Base-by-base conservation (phyloP, 2,797 vertebrate species). In the Neosalanx taihuensis region DNA sequence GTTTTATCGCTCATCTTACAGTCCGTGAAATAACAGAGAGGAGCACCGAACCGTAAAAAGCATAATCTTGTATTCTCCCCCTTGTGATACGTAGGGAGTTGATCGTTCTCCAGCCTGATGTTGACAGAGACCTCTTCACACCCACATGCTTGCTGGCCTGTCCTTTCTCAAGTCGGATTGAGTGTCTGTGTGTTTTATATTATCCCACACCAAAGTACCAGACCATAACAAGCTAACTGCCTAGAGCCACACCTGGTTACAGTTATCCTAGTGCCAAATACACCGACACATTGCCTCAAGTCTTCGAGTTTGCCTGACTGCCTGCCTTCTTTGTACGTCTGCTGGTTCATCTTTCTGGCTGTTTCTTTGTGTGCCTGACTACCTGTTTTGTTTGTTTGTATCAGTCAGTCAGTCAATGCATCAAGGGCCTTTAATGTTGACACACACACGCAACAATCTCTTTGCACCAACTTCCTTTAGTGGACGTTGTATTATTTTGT, bases 181-280 rank as follows among this genome's bases (percentile, higher is more conserved):
- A 2, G 57, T 59, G n/a, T 59, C 57, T 26, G 57, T 59, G 57
- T 59, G 23, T 26, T 26, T 18, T 59, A 59, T 29, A 26, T 26
- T 26, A 12, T 29, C 23, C 10, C 57, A 59, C 20, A 33, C 7
- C 63, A 64, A n/a, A 20, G 33, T n/a, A 18, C 5, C 31, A 41
- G 33, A 65, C 53, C 58, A 15, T 66, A 37, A 17, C 65, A 53
- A 30, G 56, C 71, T 41, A 59, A 26, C 71, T 72, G 71, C 70
- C 51, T 59, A 72, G 5, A 66, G 64, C 56, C 29, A 37, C 46
- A 35, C 67, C 37, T 58, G 53, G 63, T 57, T 31, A 69, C 61
- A 58, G 53, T 62, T 60, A 33, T 59, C 46, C 20, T 29, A 31
- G 73, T 74, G 73, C 61, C 73, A 70, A 74, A 70, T 70, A 49